Conservation (phyloP, 2,888 invertebrate genomes). For the Folsomia candida region DNA sequence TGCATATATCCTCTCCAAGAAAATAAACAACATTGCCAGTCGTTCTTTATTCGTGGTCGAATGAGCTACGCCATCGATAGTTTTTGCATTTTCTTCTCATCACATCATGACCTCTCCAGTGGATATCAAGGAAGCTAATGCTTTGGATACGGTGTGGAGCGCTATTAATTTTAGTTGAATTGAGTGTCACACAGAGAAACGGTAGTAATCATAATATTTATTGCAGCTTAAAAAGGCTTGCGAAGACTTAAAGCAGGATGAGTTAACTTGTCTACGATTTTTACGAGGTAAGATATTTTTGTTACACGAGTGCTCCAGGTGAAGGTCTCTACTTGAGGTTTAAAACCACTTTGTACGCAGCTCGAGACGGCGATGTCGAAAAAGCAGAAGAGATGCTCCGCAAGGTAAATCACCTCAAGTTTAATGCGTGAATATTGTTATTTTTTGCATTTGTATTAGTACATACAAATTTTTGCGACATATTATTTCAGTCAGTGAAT, state of each 20-base stretch:
- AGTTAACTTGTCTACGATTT: constrained; percentile 32
- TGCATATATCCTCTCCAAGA: not conserved
- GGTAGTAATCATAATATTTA: not conserved
- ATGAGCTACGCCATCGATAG: too few relatives aligned
- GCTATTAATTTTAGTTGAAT: not conserved
- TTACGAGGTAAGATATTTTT: constrained; percentile 27
- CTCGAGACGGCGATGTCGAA: constrained; percentile 78
- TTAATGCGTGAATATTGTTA: not conserved
- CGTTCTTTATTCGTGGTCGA: not conserved
- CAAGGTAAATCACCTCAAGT: constrained; percentile 60
- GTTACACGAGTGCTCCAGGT: not conserved
- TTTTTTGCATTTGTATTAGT: too few relatives aligned
- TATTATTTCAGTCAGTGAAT: constrained; percentile 21
- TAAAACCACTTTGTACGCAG: constrained; percentile 56
- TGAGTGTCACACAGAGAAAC: not conserved
- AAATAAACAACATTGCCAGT: not conserved
- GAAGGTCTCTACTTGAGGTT: not conserved
- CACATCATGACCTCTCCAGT: not conserved
- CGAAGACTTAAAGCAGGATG: constrained; percentile 24
- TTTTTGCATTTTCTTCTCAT: not conserved
- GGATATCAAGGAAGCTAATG: not conserved
- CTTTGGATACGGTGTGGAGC: not conserved
- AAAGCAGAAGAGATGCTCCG: constrained; percentile 91
- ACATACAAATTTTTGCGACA: not conserved
- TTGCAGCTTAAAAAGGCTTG: constrained; percentile 30